Evolutionary conservation across 2,113 vertebrate species (phyloP).

Genomic region (Donacobius atricapilla): DNA sequence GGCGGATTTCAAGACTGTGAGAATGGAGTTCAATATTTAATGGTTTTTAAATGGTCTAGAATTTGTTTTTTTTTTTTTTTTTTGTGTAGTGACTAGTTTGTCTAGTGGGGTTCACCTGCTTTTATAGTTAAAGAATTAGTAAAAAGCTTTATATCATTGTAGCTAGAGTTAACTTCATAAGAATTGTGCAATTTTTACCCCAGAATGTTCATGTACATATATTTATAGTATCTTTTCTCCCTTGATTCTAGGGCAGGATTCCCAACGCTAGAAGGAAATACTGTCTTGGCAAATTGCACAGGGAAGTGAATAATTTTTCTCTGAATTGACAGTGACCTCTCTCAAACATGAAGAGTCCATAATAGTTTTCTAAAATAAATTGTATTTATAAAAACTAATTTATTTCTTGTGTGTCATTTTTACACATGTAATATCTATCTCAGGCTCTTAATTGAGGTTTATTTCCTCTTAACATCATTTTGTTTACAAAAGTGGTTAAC

Average conservation of each 20-base stretch:
- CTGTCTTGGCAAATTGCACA: background rate
- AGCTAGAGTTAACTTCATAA: background rate
- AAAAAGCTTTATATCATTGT: background rate
- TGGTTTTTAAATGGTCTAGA: background rate
- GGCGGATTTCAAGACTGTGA: background rate
- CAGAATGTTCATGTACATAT: background rate
- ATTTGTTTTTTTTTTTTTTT: background rate
- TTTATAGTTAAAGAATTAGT: background rate
- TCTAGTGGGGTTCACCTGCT: background rate
- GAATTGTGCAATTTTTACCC: background rate
- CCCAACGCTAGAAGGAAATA: background rate
- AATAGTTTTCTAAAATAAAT: background rate
- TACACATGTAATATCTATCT: background rate
- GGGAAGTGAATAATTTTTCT: background rate
- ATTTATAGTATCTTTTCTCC: background rate
- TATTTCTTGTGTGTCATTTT: background rate
- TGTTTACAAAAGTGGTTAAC: background rate
- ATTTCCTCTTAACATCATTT: background rate
- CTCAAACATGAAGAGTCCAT: fast-evolving
- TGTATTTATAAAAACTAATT: background rate
- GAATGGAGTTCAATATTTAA: background rate
- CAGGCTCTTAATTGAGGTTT: background rate
- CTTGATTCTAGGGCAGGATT: background rate
- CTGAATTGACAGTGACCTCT: background rate
- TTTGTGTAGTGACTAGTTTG: background rate